Base-by-base conservation (phyloP, 2,797 vertebrate species). In the Cynodonichthys magdalenae region DNA sequence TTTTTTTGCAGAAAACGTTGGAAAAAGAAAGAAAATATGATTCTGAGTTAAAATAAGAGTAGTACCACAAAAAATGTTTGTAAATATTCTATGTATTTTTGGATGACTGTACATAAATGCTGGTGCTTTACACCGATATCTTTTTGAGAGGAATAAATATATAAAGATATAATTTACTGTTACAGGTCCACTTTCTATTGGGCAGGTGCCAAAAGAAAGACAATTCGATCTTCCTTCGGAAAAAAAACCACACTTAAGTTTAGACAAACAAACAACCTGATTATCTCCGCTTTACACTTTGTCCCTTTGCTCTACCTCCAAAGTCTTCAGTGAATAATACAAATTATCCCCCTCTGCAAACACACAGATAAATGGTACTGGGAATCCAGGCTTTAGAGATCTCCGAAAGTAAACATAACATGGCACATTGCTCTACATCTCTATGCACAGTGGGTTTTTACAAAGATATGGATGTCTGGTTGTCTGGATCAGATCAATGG, bases 321-420 rank as follows among this genome's bases (percentile, higher is more conserved):
- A 77, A 77, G 62, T 71, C 74, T 77, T 72, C 54, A 63, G 73
- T 52, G 77, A 84, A 84, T 76, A 86, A 86, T 82, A 83, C 80
- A 89, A 89, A 90, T 87, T 84, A 79, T 53, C 73, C 85, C 70
- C 83, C 79, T 87, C 84, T 85, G 83, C 83, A 87, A 90, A 90
- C 85, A 84, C 75, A 44, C 65, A 75, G 79, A 84, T 87, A 87
- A 85, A 88, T 79, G 69, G 73, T 83, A 72, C 74, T 51, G 56
- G 79, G 61, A 75, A 81, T 75, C 65, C 77, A 51, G 69, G 74
- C 80, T 73, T 74, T 54, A 48, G 70, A 65, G 77, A 87, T 74
- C 67, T 79, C 78, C 80, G 83, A 87, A 83, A 88, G 80, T 81
- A 88, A 90, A 90, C 84, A 91, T 9, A 56, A 79, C 79, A 77